These are phyloP conservation scores for Drosophila mimica DNA, from an alignment of 2,888 invertebrate species.

Conservation along the genomic window DNA sequence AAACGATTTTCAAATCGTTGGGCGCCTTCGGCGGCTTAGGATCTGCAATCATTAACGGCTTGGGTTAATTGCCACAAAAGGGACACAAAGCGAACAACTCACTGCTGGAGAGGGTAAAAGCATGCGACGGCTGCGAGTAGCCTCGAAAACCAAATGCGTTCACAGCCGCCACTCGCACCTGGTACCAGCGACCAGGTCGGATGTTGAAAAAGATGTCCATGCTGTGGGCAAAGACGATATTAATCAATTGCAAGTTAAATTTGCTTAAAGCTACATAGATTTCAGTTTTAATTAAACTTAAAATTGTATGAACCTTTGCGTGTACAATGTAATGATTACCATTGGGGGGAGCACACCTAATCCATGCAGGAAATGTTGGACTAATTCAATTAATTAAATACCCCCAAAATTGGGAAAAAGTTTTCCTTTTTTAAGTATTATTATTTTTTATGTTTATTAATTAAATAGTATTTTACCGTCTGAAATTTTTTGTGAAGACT, in stretches of 20 bases:
- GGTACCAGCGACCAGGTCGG: constrained; percentile 90
- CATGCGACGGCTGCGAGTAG: constrained; percentile 89
- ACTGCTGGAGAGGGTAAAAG: constrained; percentile 85
- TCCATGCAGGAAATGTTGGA: background rate
- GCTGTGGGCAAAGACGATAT: constrained; percentile 55
- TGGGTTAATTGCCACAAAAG: background rate
- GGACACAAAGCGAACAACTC: constrained; percentile 51
- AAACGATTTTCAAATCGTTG: constrained; percentile 78
- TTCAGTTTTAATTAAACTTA: background rate
- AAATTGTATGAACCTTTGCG: background rate
- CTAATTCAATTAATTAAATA: background rate
- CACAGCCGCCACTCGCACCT: constrained; percentile 91
- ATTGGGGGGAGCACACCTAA: too few relatives aligned
- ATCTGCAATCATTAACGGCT: constrained; percentile 59
- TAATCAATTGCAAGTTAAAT: background rate
- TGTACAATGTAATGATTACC: background rate
- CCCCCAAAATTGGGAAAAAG: too few relatives aligned
- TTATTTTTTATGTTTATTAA: background rate
- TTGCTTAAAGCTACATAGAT: background rate
- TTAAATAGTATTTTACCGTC: background rate
- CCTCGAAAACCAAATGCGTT: constrained; percentile 90
- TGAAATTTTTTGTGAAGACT: background rate
- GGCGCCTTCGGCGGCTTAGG: constrained; percentile 84
- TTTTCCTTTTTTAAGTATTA: background rate
- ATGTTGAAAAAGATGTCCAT: constrained; percentile 83